Evolutionary conservation across 2,888 invertebrate species (phyloP).

Genomic region (Sinelater perroti): DNA sequence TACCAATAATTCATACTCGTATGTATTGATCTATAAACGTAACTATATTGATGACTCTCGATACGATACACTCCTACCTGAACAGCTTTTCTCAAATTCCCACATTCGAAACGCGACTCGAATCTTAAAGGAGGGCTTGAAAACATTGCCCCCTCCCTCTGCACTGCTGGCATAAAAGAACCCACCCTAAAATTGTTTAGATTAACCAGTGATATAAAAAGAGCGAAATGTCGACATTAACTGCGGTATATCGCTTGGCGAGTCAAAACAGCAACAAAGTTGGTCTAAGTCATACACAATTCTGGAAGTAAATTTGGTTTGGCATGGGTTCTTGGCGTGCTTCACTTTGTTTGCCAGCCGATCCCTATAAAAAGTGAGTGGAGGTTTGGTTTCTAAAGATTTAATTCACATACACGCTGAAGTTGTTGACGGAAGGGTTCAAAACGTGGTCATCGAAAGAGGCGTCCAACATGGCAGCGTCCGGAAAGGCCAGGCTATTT

Average conservation of each 20-base stretch:
- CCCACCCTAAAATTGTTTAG: neutral
- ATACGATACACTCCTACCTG: constrained; percentile 66
- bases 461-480: constrained; percentile 35
- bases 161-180: no score
- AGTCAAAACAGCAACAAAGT: neutral
- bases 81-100: constrained; percentile 83
- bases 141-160: no score
- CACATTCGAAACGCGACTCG: constrained; percentile 87
- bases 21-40: constrained; percentile 70
- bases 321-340: neutral
- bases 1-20: constrained; percentile 84
- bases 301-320: neutral
- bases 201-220: neutral
- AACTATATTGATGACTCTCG: neutral
- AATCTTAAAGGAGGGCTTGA: constrained; percentile 60
- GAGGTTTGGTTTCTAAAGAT: neutral
- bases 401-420: constrained; percentile 23
- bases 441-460: constrained; percentile 28
- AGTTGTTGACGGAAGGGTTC: constrained; percentile 30
- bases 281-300: neutral
- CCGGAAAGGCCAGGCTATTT: constrained; percentile 41
- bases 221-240: neutral
- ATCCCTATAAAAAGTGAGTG: constrained; percentile 21
- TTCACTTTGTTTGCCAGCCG: constrained; percentile 22
- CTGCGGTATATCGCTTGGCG: neutral